These are phyloP conservation scores for Tenodera sinensis DNA, from an alignment of 2,888 invertebrate species.

Conservation along the genomic window DNA sequence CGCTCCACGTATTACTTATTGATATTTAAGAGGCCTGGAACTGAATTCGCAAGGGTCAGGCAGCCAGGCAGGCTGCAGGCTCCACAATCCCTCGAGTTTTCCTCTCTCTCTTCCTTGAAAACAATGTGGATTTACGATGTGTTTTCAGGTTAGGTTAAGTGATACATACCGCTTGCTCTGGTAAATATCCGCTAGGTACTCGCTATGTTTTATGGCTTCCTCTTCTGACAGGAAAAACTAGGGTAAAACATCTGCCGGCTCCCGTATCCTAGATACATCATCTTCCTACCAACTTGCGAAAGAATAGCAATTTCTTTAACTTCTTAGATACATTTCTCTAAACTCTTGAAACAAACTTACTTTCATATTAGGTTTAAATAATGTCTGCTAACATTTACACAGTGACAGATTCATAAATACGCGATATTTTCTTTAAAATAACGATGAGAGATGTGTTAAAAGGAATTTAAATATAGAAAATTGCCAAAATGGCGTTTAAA, in stretches of 20 bases:
- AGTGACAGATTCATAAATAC: no score
- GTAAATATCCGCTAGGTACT: not conserved
- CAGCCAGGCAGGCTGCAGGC: not conserved
- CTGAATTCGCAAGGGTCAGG: not conserved
- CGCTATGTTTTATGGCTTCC: not conserved
- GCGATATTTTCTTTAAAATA: no score
- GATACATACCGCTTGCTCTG: not conserved
- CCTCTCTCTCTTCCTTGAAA: not conserved
- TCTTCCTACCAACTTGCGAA: not conserved
- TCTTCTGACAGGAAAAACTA: not conserved
- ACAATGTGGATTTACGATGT: constrained; percentile 2
- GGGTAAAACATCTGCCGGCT: not conserved
- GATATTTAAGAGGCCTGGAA: no score
- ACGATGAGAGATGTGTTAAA: no score
- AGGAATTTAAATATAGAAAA: no score
- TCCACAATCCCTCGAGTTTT: not conserved
- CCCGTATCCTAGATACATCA: not conserved
- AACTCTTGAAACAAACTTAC: no score
- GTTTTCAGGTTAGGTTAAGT: not conserved
- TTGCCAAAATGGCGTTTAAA: no score
- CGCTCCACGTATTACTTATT: no score
- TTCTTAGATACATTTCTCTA: no score
- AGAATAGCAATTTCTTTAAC: not conserved
- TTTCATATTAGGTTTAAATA: no score
- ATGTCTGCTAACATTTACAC: no score